Base-by-base conservation (phyloP, 1,140 invertebrate species). In the Trichonephila inaurata region DNA sequence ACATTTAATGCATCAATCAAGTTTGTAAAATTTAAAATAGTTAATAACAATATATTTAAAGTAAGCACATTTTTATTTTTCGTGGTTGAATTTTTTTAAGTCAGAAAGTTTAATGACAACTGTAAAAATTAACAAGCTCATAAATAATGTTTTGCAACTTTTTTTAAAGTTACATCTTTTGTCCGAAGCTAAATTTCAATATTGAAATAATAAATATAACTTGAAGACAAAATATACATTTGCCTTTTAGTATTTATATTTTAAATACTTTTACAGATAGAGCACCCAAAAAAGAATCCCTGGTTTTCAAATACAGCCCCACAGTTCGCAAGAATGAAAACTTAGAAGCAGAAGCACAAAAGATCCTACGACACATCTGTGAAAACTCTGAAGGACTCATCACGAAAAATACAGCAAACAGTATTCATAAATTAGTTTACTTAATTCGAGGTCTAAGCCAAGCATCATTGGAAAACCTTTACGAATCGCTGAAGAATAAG, bases 341-440 rank as follows among this genome's bases (percentile, higher is more conserved):
- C 60, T 44, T 64, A 62, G 72, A 51, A 58, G 28, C 14, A 2
- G 93, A 83, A 10, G 62, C 88, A 10, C 33, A 61, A 28, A 60
- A 66, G 24, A 44, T 72, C 10, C 40, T 94, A 18, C 33, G 21
- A 60, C 69, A 89, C 28, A 83, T 94, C 33, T 94, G 93, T 85
- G 28, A 83, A 85, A 24, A 90, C 19, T 83, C 93, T 12, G 51
- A 94, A 28, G 81, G 21, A 12, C 64, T 94, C 1, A 28, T 94
- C 18, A 82, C 33, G 0, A 90, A 94, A 58, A 62, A 94, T 58
- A 72, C 64, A 14, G 77, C 77, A 3, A 44, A 66, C 3, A 14
- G 60, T 14, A 44, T 94, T 66, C 87, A 94, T 72, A 85, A 85
- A 72, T 60, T 94, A n/a, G 82, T 94, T 28, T 94, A 94, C 51